Base-by-base conservation (phyloP, 2,888 invertebrate genomes). In the Heteromurus nitidus region DNA sequence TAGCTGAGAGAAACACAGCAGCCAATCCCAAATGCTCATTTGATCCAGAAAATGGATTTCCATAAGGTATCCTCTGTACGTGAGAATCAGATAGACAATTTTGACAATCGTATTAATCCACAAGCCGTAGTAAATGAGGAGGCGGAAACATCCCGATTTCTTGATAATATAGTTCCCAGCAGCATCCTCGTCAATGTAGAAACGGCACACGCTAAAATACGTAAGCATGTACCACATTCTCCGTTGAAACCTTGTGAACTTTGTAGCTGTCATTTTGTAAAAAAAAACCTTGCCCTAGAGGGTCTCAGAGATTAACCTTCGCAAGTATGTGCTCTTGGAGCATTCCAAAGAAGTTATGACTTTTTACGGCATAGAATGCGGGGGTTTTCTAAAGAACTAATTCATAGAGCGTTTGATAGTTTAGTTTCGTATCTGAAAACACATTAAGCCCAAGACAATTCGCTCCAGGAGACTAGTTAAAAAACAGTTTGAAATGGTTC, bases 11-110 rank as follows among this genome's bases (percentile, higher is more conserved):
- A 79, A 69, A 36, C 81, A 81, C 11, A 84, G 64, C 2, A 81
- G 60, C 81, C 81, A 81, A 11, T 81, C 83, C 79, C 73, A 69
- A 26, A 81, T 81, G 22, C 70, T 58, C 82, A 84, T 82, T 44
- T 84, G 84, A 64, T 84, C 84, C 7, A 84, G 69, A 30, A 84
- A 84, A 24, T 79, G 79, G 11, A 84, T 64, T 28, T 79, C 68
- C 0, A 64, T 28, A 1, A 79, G 53, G 16, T 58, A 70, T 0
- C 84, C 84, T 7, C 76, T 47, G 55, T 84, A 84, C 9, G 75
- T 84, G n/a, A 82, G 22, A 16, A 82, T 53, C 26, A 84, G 28
- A 18, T 82, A 82, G 16, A 50, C 16, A 11, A 84, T 67, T 36
- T 84, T 84, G 13, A 76, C 30, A 9, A 60, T 26, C 9, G 80